A percentile compares a stretch with the other conserved stretches of the same genome.
phyloP scores from a whole-genome alignment of 2,113 vertebrate species.

The Gymnogyps californianus region DNA sequence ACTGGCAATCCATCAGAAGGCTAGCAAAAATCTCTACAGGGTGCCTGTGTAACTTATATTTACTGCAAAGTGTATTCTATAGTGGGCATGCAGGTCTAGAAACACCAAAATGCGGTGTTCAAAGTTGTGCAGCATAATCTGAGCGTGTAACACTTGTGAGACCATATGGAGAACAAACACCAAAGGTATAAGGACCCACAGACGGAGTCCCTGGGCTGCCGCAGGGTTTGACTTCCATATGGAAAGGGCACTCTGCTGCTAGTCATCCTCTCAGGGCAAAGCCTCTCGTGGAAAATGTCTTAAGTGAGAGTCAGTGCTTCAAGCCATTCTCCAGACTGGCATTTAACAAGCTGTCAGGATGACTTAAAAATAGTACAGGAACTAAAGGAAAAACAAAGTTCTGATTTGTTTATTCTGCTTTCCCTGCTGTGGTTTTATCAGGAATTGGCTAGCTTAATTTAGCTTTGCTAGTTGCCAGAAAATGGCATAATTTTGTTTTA shows the following conservation, averaged over 20 bases:
- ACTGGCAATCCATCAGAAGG: not conserved
- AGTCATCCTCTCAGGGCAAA: not conserved
- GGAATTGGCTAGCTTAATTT: conserved; percentile 33
- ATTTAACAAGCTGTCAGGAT: conserved; percentile 29
- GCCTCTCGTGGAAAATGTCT: not conserved
- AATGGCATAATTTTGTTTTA: conserved; percentile 17
- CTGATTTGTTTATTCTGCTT: conserved; percentile 59
- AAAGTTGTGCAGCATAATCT: not conserved
- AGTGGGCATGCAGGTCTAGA: not conserved
- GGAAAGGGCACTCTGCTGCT: not conserved
- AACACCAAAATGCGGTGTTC: not conserved
- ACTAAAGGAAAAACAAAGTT: conserved; percentile 10
- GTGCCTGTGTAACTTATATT: not conserved
- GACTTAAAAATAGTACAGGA: conserved; percentile 43
- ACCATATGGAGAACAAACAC: fast-evolving
- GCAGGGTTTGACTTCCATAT: not conserved
- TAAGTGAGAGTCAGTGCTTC: not conserved
- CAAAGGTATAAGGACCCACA: not conserved
- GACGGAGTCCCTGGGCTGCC: not conserved
- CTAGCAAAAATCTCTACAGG: not conserved
- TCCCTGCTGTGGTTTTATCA: conserved; percentile 44
- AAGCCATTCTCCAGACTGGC: not conserved
- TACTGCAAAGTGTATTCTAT: not conserved
- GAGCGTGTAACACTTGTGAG: fast-evolving
- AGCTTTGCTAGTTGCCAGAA: conserved; percentile 46